Conservation (phyloP, 2,113 vertebrate species). For the Dipodomys spectabilis region DNA sequence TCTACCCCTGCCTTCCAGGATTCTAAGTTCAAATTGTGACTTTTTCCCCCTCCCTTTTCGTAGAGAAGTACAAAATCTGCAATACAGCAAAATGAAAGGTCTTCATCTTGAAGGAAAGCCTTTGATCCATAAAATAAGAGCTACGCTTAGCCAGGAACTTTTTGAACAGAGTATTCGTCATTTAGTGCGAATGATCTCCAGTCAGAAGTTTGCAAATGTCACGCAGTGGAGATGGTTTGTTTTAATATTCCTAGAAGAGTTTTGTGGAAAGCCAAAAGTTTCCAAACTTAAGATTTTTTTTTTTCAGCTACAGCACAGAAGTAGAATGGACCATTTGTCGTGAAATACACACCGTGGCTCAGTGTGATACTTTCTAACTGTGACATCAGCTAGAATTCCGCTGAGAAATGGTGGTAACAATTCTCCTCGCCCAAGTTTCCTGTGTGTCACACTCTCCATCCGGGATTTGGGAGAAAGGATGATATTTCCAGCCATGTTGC, state of each 20-base stretch:
- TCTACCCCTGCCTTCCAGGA: not conserved
- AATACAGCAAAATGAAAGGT: constrained; percentile 77
- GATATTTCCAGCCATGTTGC: constrained; percentile 68
- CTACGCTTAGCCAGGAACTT: constrained; percentile 57
- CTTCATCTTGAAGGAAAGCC: constrained; percentile 78
- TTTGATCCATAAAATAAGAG: constrained; percentile 84
- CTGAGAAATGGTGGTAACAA: too few relatives aligned
- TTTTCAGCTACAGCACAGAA: not conserved
- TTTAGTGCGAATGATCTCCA: constrained; percentile 57
- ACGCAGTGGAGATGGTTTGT: constrained; percentile 51
- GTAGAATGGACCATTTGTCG: not conserved
- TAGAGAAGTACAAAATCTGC: constrained; percentile 64
- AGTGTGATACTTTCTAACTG: too few relatives aligned
- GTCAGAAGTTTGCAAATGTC: constrained; percentile 81
- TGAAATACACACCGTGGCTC: not conserved
- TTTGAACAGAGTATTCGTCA: constrained; percentile 57
- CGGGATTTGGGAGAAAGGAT: constrained; percentile 56
- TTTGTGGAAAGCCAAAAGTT: not conserved
- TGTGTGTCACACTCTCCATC: not conserved
- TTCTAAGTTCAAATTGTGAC: not conserved
- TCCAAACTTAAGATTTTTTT: not conserved
- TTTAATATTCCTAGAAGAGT: constrained; percentile 64
- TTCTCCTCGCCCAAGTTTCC: not conserved
- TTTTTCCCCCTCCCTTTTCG: not conserved
- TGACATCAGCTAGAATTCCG: not conserved